Percentiles rank a stretch among this genome's conserved stretches.
Evolutionary conservation across 2,888 invertebrate genomes (phyloP).

Genomic region (Eupithecia centaureata): DNA sequence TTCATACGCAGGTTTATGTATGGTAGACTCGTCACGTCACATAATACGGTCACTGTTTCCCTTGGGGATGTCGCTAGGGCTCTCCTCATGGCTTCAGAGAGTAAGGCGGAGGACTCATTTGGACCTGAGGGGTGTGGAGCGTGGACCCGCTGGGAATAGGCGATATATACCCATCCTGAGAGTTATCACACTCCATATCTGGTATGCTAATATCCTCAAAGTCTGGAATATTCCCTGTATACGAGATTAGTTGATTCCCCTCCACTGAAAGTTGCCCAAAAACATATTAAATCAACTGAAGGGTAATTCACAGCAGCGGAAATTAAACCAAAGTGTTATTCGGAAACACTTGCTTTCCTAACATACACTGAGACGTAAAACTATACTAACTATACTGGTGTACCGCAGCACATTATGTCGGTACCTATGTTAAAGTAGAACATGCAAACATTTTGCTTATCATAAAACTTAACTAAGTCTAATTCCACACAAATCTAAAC

Average conservation of each 20-base stretch:
- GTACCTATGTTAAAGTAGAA: background rate
- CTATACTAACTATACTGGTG: background rate
- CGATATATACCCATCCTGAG: constrained; percentile 59
- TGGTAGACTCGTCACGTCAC: constrained; percentile 24
- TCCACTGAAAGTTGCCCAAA: constrained; percentile 74
- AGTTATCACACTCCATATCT: constrained; percentile 68
- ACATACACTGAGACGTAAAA: background rate
- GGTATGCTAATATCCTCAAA: constrained; percentile 79
- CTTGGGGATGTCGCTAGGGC: constrained; percentile 43
- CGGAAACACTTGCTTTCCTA: background rate
- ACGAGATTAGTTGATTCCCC: constrained; percentile 82
- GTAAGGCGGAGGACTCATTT: constrained; percentile 64
- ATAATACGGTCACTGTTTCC: constrained; percentile 23
- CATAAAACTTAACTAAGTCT: background rate
- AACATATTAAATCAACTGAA: constrained; percentile 41
- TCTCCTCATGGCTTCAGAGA: constrained; percentile 61
- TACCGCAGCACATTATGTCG: background rate
- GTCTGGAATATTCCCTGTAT: constrained; percentile 83
- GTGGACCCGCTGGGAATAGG: constrained; percentile 60
- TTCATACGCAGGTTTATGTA: constrained; percentile 21
- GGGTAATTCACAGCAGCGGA: constrained; percentile 19
- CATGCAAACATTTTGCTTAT: constrained; percentile 10
- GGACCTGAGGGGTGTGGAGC: constrained; percentile 75
- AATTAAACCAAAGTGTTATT: constrained; percentile 2
- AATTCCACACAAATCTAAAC: constrained; percentile 30